A percentile compares a stretch with the other conserved stretches of the same genome.
These are phyloP conservation scores for Apis dorsata DNA, from an alignment of 1,140 invertebrate genomes.

Conservation along the genomic window DNA sequence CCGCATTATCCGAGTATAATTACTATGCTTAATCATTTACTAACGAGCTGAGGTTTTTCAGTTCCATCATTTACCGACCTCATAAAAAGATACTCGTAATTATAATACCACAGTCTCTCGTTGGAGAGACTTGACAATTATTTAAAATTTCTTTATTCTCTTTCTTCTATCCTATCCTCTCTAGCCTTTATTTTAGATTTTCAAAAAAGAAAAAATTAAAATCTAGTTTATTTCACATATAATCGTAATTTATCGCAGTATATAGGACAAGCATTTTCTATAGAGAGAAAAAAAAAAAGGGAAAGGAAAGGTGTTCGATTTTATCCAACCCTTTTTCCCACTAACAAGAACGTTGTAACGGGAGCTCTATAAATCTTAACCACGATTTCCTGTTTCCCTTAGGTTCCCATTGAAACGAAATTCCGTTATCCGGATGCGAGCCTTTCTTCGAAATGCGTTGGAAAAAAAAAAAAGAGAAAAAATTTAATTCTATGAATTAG, in stretches of 20 bases:
- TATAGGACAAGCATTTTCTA: background rate
- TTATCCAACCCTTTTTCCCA: slow-evolving; percentile 45
- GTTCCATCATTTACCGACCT: slow-evolving; percentile 7
- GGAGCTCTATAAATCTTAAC: slow-evolving; percentile 10
- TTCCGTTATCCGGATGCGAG: slow-evolving; percentile 40
- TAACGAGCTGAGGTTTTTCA: slow-evolving; percentile 45
- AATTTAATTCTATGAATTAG: slow-evolving; percentile 38
- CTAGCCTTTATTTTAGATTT: background rate
- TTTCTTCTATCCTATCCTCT: no score
- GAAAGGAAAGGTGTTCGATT: background rate
- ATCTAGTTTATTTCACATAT: background rate
- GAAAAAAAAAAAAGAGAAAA: no score
- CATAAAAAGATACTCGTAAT: slow-evolving; percentile 22
- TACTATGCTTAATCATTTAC: slow-evolving; percentile 57
- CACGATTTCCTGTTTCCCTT: slow-evolving; percentile 32
- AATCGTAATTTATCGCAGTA: background rate
- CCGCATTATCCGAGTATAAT: slow-evolving; percentile 32
- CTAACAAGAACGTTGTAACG: slow-evolving; percentile 28
- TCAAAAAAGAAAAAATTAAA: background rate
- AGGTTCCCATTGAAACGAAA: slow-evolving; percentile 18
- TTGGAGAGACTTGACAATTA: no score
- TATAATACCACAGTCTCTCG: background rate
- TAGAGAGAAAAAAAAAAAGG: background rate
- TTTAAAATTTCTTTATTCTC: no score
- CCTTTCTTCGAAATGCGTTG: background rate